Percentiles rank a stretch among this genome's conserved stretches.
Evolutionary conservation across 2,797 vertebrate genomes (phyloP).

Genomic region (Numenius phaeopus): DNA sequence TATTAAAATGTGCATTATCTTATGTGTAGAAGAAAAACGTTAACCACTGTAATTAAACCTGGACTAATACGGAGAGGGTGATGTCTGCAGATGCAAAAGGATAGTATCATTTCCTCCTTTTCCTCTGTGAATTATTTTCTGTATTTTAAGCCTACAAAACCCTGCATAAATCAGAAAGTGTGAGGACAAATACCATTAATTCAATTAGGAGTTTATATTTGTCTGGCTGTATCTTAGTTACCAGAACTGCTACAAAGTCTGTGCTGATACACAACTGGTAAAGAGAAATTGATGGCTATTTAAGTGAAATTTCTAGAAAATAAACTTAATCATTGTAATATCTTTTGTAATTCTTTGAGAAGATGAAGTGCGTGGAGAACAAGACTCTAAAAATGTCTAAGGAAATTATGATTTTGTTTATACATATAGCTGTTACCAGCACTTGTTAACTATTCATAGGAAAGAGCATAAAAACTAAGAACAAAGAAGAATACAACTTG

Average conservation of each 20-base stretch:
- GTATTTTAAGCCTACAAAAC: not conserved
- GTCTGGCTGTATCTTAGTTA: not conserved
- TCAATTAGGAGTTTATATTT: not conserved
- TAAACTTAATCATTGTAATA: not conserved
- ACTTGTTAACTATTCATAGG: not conserved
- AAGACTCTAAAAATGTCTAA: not conserved
- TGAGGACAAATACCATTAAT: not conserved
- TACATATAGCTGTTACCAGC: not conserved
- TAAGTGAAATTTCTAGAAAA: not conserved
- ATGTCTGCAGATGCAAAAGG: not conserved
- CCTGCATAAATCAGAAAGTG: not conserved
- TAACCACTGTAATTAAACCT: conserved; percentile 18
- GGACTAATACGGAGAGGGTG: not conserved
- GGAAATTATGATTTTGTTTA: not conserved
- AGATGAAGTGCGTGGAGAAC: not conserved
- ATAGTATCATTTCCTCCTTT: not conserved
- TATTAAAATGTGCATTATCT: not conserved
- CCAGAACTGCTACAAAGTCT: not conserved
- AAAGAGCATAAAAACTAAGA: not conserved
- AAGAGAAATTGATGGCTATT: not conserved
- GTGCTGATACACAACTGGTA: not conserved
- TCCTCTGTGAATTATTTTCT: not conserved
- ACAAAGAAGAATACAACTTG: not conserved
- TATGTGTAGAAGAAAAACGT: not conserved
- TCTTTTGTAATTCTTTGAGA: not conserved